Evolutionary conservation across 1,140 invertebrate genomes (phyloP).

Genomic region (Holotrichia oblita): DNA sequence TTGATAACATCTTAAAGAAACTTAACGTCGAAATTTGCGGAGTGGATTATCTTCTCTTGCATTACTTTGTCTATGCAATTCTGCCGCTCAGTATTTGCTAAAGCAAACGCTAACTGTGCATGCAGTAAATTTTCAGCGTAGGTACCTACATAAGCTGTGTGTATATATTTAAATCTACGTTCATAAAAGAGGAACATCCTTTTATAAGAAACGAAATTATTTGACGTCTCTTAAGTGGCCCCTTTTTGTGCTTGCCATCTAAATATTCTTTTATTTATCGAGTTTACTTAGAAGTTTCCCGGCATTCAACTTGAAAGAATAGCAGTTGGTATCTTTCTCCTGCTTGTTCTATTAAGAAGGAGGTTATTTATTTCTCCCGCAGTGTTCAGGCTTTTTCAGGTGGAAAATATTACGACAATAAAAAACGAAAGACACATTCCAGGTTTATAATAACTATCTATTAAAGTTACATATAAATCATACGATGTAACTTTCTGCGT

Average conservation of each 20-base stretch:
- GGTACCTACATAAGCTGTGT: neutral
- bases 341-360: neutral
- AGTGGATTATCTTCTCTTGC: neutral
- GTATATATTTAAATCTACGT: neutral
- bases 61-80: neutral
- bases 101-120: neutral
- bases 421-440: no score
- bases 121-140: no score
- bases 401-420: neutral
- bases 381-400: neutral
- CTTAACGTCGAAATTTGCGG: neutral
- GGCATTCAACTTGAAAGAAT: neutral
- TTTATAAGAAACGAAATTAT: conserved; percentile 2
- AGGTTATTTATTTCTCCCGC: neutral
- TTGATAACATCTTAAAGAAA: neutral
- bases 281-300: neutral
- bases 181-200: neutral
- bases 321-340: neutral
- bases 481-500: no score
- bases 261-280: conserved; percentile 14
- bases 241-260: neutral
- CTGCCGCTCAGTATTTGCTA: neutral
- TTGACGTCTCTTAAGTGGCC: neutral
- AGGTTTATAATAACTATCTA: no score
- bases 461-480: no score